Evolutionary conservation across 2,888 invertebrate genomes (phyloP).

Genomic region (Agrilus mali): DNA sequence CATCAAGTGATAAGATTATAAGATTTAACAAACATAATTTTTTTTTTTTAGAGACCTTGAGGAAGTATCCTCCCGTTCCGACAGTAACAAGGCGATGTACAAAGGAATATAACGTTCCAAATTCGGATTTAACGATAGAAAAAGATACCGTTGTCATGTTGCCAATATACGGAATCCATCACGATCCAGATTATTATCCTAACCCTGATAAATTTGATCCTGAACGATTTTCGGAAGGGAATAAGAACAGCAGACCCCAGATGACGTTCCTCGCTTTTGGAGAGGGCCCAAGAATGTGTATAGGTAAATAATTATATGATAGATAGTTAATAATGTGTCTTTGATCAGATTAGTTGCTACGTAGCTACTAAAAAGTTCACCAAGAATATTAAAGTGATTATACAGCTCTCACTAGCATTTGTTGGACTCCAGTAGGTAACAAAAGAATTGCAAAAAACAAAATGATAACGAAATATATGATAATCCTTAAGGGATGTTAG

Average conservation of each 20-base stretch:
- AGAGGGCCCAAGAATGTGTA: constrained; percentile 23
- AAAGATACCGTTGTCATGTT: constrained; percentile 22
- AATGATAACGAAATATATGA: too few relatives aligned
- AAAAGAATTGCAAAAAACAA: too few relatives aligned
- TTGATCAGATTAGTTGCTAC: too few relatives aligned
- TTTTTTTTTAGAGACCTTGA: constrained; percentile 24
- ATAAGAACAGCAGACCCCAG: not conserved
- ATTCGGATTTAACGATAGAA: constrained; percentile 21
- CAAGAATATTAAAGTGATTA: too few relatives aligned
- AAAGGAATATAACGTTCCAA: constrained; percentile 21
- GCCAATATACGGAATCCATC: constrained; percentile 2
- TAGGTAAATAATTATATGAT: constrained; percentile 16
- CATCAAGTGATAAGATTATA: not conserved
- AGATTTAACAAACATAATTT: too few relatives aligned
- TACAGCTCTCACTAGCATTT: too few relatives aligned
- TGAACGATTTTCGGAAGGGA: constrained; percentile 8
- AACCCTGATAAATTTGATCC: constrained; percentile 9
- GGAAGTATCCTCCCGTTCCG: constrained; percentile 25
- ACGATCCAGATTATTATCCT: constrained; percentile 8
- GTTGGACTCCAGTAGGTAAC: too few relatives aligned
- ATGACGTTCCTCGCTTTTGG: constrained; percentile 21
- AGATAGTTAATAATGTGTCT: too few relatives aligned
- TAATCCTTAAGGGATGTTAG: too few relatives aligned
- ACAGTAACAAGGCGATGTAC: constrained; percentile 15
- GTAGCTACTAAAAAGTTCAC: too few relatives aligned